phyloP scores from a whole-genome alignment of 2,113 vertebrate genomes.

The Microtus montanus region DNA sequence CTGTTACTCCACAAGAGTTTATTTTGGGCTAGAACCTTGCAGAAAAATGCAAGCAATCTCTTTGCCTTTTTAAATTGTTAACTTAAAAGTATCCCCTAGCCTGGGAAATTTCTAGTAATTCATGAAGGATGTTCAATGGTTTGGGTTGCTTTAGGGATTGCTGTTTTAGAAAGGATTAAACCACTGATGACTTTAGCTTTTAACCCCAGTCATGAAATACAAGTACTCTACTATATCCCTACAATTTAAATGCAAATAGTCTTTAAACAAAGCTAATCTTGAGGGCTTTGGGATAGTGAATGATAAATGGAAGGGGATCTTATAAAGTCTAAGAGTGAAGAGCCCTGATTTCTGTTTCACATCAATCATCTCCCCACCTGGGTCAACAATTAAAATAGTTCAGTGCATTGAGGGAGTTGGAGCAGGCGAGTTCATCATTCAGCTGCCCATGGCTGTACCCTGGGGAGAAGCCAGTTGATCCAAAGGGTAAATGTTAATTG shows the following conservation, averaged over 20 bases:
- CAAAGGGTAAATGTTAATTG: slow-evolving; percentile 82
- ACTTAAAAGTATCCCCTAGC: slow-evolving; percentile 1
- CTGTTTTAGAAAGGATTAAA: slow-evolving; percentile 69
- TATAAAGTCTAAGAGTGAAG: slow-evolving; percentile 72
- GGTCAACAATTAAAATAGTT: slow-evolving; percentile 81
- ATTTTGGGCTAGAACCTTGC: slow-evolving; percentile 37
- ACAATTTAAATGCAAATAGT: slow-evolving; percentile 86
- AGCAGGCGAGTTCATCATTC: slow-evolving; percentile 76
- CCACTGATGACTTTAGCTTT: slow-evolving; percentile 77
- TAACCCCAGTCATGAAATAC: slow-evolving; percentile 73
- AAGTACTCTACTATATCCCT: slow-evolving; percentile 68
- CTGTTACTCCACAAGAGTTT: neutral
- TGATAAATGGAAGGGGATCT: slow-evolving; percentile 77
- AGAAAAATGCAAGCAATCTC: slow-evolving; percentile 54
- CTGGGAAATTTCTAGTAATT: slow-evolving; percentile 33
- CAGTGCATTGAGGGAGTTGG: slow-evolving; percentile 60
- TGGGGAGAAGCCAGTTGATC: slow-evolving; percentile 58
- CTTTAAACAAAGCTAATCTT: slow-evolving; percentile 85
- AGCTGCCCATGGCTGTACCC: slow-evolving; percentile 62
- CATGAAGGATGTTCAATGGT: slow-evolving; percentile 6
- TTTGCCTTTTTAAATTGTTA: slow-evolving; percentile 61
- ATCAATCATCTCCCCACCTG: slow-evolving; percentile 77
- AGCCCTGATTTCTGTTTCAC: slow-evolving; percentile 60
- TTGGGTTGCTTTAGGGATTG: slow-evolving; percentile 51
- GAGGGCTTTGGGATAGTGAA: slow-evolving; percentile 74